These are phyloP conservation scores for Latrodectus hesperus DNA, from an alignment of 2,888 invertebrate species.

Conservation along the genomic window DNA sequence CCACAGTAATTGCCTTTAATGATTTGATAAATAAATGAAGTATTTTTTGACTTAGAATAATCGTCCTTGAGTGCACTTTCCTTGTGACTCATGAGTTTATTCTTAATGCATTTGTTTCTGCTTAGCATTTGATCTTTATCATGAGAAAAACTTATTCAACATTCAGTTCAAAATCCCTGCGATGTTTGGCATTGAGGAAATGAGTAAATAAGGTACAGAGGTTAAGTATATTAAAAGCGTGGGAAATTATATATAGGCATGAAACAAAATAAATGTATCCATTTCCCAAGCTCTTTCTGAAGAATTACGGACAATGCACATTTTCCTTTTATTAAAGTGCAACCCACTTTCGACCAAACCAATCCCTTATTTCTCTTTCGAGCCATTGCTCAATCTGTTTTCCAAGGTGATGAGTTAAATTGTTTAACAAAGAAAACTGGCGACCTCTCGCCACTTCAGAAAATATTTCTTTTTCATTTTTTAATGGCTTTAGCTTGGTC, in stretches of 20 bases:
- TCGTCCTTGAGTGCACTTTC: no score
- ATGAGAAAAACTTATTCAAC: no score
- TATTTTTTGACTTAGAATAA: no score
- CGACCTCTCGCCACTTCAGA: slow-evolving; percentile 17
- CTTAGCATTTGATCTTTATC: no score
- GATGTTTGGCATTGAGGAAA: not conserved
- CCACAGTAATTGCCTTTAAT: no score
- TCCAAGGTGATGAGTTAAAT: slow-evolving; percentile 60
- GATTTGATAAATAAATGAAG: no score
- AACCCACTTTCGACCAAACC: slow-evolving; percentile 16
- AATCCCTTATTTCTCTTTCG: not conserved
- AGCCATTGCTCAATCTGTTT: slow-evolving; percentile 29
- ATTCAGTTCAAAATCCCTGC: no score
- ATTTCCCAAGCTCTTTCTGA: slow-evolving; percentile 3
- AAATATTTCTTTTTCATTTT: slow-evolving; percentile 1
- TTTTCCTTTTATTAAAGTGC: slow-evolving; percentile 29
- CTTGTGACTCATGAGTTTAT: no score
- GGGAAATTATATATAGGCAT: slow-evolving; percentile 26
- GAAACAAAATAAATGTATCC: not conserved
- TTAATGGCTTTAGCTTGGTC: not conserved
- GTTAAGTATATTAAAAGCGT: slow-evolving; percentile 39
- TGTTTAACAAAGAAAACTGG: slow-evolving; percentile 36
- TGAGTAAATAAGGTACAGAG: slow-evolving; percentile 9
- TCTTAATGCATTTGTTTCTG: no score
- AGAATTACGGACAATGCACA: slow-evolving; percentile 23